These are phyloP conservation scores for Diadophis punctatus DNA, from an alignment of 2,113 vertebrate genomes.

Conservation along the genomic window DNA sequence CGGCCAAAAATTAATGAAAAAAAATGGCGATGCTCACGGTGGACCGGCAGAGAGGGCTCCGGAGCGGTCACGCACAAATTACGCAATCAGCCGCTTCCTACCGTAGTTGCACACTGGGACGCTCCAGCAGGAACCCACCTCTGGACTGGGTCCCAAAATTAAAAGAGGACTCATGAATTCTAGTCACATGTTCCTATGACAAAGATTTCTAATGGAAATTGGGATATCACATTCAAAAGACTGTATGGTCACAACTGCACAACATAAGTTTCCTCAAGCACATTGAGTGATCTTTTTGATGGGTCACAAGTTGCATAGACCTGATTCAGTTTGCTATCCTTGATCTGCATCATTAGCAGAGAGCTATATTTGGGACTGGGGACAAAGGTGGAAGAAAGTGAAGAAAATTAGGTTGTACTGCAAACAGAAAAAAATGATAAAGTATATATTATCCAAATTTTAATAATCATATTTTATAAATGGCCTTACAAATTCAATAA, in stretches of 20 bases:
- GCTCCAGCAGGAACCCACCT: no score
- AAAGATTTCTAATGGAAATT: background rate
- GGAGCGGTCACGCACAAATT: no score
- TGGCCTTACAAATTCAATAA: background rate
- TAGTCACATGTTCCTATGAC: background rate
- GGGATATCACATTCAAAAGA: background rate
- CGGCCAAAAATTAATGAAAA: no score
- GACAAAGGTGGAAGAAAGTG: background rate
- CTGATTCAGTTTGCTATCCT: background rate
- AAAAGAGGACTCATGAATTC: background rate
- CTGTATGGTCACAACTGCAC: background rate
- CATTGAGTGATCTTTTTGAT: background rate
- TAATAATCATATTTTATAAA: background rate
- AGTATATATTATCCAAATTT: background rate
- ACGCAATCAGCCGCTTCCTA: no score
- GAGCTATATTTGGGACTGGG: background rate
- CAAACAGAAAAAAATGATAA: background rate
- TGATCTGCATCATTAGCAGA: background rate
- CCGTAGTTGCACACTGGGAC: no score
- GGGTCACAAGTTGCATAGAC: background rate
- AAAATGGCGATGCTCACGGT: no score
- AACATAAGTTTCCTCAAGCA: background rate
- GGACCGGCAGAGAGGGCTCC: no score
- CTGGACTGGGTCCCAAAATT: background rate
- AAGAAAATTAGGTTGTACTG: background rate